Evolutionary conservation across 2,888 invertebrate genomes (phyloP).

Genomic region (Drosophila mettleri): DNA sequence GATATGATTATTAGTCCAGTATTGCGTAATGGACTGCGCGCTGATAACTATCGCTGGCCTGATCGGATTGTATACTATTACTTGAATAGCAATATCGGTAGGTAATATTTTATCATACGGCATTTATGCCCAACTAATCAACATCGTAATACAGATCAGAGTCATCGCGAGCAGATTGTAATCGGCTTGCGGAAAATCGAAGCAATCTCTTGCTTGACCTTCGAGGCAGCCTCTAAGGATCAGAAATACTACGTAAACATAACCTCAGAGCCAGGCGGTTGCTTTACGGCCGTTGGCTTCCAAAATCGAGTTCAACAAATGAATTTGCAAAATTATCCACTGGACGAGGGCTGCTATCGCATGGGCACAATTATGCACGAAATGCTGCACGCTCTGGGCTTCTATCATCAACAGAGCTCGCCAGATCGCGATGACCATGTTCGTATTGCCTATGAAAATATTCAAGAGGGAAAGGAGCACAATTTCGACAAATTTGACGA

Average conservation of each 20-base stretch:
- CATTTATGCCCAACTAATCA: not conserved
- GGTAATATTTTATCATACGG: conserved; percentile 82
- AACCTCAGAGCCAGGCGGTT: conserved; percentile 86
- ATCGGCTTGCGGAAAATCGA: conserved; percentile 90
- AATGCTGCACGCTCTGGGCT: conserved; percentile 90
- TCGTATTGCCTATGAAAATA: conserved; percentile 84
- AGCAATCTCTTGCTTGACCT: conserved; percentile 89
- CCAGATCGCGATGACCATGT: conserved; percentile 90
- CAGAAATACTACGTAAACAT: conserved; percentile 73
- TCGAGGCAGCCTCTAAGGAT: conserved; percentile 87
- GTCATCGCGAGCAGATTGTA: conserved; percentile 87
- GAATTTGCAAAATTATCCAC: conserved; percentile 47
- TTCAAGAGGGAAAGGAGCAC: conserved; percentile 86
- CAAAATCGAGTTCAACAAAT: conserved; percentile 82
- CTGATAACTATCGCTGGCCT: conserved; percentile 87
- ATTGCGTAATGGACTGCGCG: conserved; percentile 87
- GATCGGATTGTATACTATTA: conserved; percentile 88
- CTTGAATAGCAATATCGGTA: conserved; percentile 66
- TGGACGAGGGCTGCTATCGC: conserved; percentile 72
- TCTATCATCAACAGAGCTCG: conserved; percentile 91
- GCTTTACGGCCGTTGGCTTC: conserved; percentile 91
- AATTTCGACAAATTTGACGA: conserved; percentile 89
- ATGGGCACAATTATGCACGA: conserved; percentile 89
- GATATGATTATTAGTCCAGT: conserved; percentile 88
- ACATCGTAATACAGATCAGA: conserved; percentile 79